Conservation (phyloP, 2,113 vertebrate genomes). For the Eptesicus fuscus region DNA sequence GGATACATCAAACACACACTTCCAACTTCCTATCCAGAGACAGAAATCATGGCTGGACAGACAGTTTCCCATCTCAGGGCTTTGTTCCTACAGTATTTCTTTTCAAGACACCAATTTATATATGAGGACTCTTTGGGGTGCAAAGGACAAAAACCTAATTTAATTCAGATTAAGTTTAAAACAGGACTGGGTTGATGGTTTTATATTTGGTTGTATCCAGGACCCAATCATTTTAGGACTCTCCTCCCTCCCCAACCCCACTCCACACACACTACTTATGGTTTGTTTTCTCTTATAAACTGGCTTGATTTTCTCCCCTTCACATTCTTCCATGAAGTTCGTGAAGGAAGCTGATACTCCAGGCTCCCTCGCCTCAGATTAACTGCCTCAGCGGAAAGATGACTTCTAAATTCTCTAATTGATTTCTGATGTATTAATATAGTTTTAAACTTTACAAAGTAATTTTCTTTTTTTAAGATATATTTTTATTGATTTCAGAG, state of each 20-base stretch:
- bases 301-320: not conserved
- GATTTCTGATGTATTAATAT: not conserved
- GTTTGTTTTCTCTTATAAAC: not conserved
- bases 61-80: not conserved
- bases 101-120: not conserved
- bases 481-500: no score
- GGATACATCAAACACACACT: not conserved
- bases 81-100: not conserved
- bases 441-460: not conserved
- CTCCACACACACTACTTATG: not conserved
- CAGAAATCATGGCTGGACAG: not conserved
- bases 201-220: not conserved
- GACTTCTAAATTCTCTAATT: not conserved
- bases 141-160: not conserved
- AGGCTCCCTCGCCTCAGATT: not conserved
- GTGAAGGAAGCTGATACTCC: not conserved
- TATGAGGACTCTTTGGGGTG: not conserved
- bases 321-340: not conserved
- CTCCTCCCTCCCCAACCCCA: rapidly evolving
- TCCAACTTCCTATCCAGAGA: not conserved
- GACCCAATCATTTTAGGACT: not conserved
- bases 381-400: not conserved
- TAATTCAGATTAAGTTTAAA: not conserved
- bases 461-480: not conserved
- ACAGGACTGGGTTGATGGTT: not conserved